Evolutionary conservation across 2,113 vertebrate species (phyloP).

Genomic region (Oxyruncus cristatus): DNA sequence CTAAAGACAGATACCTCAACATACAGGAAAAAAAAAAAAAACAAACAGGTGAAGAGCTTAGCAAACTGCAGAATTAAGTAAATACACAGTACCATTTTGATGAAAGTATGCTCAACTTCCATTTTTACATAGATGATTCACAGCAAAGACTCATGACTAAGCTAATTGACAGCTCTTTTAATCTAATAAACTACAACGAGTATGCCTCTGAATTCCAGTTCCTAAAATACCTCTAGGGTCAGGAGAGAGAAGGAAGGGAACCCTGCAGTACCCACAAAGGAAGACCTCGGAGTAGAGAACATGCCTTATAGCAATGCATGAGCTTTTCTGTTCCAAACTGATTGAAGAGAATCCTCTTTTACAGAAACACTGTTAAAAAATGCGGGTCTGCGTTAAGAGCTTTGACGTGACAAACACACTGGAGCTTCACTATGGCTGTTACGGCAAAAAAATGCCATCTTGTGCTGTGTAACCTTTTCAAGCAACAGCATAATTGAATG

Average conservation of each 20-base stretch:
- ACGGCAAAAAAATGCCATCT: neutral
- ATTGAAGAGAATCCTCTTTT: constrained; percentile 22
- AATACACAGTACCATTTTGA: neutral
- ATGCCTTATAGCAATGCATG: neutral
- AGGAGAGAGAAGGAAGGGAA: neutral
- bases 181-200: constrained; percentile 52
- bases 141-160: neutral
- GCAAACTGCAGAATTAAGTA: neutral
- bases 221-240: constrained; percentile 1
- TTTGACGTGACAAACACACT: neutral
- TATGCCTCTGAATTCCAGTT: constrained; percentile 16
- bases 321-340: neutral
- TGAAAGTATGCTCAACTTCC: neutral
- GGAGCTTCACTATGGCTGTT: neutral
- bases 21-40: neutral
- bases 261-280: neutral
- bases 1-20: neutral
- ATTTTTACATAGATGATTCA: neutral
- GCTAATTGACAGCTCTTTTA: constrained; percentile 58
- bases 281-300: neutral
- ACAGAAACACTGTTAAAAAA: neutral
- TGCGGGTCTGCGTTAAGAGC: neutral
- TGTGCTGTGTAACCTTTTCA: constrained; percentile 18
- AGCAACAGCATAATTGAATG: neutral
- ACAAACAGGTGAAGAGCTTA: neutral